phyloP scores from a whole-genome alignment of 2,113 vertebrate species.

The Phalacrocorax pelagicus region DNA sequence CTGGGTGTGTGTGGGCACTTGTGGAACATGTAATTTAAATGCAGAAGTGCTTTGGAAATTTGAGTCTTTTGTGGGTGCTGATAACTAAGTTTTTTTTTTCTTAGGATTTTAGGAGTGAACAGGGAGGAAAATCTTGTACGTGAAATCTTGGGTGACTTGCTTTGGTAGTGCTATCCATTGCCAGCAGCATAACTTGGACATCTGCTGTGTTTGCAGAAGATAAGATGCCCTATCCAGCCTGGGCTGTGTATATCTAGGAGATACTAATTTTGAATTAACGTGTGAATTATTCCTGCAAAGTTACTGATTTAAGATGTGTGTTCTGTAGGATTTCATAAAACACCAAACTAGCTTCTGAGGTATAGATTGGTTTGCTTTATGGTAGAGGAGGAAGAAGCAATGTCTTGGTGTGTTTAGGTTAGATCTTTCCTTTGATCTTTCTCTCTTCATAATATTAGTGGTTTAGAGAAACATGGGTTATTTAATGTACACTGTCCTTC shows the following conservation, averaged over 20 bases:
- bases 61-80: neutral
- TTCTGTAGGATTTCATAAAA: neutral
- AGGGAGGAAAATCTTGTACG: neutral
- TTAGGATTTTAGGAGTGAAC: neutral
- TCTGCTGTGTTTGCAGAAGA: neutral
- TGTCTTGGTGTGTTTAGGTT: neutral
- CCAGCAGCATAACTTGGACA: neutral
- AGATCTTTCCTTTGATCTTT: neutral
- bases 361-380: neutral
- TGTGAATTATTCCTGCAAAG: neutral
- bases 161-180: neutral
- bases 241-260: neutral
- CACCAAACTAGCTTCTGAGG: neutral
- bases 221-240: neutral
- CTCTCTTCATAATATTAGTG: neutral
- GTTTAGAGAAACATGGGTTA: neutral
- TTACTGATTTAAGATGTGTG: neutral
- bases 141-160: neutral
- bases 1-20: rapidly evolving
- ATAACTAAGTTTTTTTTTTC: neutral
- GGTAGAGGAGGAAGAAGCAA: neutral
- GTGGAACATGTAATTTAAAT: neutral
- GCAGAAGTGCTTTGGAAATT: neutral
- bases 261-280: neutral
- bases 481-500: neutral